Percentiles rank a stretch among this genome's conserved stretches.
phyloP scores from a whole-genome alignment of 1,140 invertebrate genomes.

The Lepidotrigona ventralis region DNA sequence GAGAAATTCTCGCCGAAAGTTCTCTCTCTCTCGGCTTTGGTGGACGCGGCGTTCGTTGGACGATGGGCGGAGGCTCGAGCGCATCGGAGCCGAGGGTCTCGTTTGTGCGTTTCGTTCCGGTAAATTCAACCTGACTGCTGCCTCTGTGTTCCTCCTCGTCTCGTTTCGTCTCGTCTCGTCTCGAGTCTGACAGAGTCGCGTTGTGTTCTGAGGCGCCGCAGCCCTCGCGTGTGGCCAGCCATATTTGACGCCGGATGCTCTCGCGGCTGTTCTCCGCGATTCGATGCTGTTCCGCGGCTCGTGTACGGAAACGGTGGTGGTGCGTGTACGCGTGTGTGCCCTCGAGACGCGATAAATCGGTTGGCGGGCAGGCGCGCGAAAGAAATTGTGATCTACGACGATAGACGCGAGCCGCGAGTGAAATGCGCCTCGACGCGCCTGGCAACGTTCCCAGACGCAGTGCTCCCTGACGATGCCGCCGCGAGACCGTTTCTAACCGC shows the following conservation, averaged over 20 bases:
- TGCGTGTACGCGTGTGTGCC: background rate
- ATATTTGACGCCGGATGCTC: constrained; percentile 26
- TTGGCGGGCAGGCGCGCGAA: constrained; percentile 2
- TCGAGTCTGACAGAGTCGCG: constrained; percentile 1
- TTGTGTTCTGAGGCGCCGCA: too few species aligned
- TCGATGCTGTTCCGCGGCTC: constrained; percentile 14
- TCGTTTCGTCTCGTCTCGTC: too few species aligned
- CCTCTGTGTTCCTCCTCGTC: too few species aligned
- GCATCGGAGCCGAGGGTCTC: background rate
- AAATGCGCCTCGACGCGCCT: constrained; percentile 32
- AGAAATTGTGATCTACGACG: constrained; percentile 19
- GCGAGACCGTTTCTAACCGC: constrained; percentile 1
- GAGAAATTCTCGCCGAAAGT: background rate
- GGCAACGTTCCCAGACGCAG: constrained; percentile 41
- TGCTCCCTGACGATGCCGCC: background rate
- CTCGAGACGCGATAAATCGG: constrained; percentile 6
- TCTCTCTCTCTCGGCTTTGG: background rate
- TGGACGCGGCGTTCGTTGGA: constrained; percentile 2
- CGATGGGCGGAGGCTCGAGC: constrained; percentile 30
- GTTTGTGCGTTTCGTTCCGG: background rate
- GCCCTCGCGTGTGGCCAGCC: background rate
- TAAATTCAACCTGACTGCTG: background rate
- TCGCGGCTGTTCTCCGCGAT: background rate
- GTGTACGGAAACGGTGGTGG: background rate
- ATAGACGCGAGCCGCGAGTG: constrained; percentile 22